These are phyloP conservation scores for Wasmannia auropunctata DNA, from an alignment of 1,140 invertebrate species.

Conservation along the genomic window DNA sequence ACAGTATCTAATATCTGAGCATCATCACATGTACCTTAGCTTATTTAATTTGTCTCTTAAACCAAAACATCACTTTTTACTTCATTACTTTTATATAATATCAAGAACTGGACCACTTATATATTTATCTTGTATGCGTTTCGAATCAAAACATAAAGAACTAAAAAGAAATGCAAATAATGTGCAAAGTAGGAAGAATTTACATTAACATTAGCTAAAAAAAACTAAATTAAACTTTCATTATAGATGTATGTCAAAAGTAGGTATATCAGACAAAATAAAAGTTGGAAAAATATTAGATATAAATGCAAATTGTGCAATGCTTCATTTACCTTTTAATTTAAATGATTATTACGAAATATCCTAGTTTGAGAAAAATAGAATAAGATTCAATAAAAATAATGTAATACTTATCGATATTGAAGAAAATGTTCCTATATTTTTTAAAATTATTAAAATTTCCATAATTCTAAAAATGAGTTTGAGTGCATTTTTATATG, in stretches of 20 bases:
- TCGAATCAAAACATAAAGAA: too few relatives aligned
- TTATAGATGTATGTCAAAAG: conserved; percentile 7
- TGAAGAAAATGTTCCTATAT: not conserved
- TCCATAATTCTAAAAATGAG: not conserved
- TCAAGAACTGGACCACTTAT: too few relatives aligned
- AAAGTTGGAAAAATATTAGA: not conserved
- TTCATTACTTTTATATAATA: too few relatives aligned
- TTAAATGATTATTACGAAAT: not conserved
- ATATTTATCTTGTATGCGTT: too few relatives aligned
- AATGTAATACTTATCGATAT: not conserved
- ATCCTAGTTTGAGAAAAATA: conserved; percentile 1
- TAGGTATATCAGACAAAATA: not conserved
- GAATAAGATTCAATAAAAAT: conserved; percentile 12
- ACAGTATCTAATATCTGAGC: too few relatives aligned
- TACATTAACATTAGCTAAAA: conserved; percentile 7
- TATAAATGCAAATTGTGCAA: not conserved
- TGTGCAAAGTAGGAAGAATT: too few relatives aligned
- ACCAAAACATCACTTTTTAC: too few relatives aligned
- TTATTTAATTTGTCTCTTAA: too few relatives aligned
- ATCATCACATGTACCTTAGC: too few relatives aligned
- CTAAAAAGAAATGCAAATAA: too few relatives aligned
- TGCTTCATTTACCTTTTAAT: not conserved
- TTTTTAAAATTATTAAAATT: not conserved
- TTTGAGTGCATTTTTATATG: conserved; percentile 5
- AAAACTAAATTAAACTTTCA: not conserved